These are phyloP conservation scores for Oikopleura dioica DNA, from an alignment of 23 tunicate genomes.

Conservation along the genomic window DNA sequence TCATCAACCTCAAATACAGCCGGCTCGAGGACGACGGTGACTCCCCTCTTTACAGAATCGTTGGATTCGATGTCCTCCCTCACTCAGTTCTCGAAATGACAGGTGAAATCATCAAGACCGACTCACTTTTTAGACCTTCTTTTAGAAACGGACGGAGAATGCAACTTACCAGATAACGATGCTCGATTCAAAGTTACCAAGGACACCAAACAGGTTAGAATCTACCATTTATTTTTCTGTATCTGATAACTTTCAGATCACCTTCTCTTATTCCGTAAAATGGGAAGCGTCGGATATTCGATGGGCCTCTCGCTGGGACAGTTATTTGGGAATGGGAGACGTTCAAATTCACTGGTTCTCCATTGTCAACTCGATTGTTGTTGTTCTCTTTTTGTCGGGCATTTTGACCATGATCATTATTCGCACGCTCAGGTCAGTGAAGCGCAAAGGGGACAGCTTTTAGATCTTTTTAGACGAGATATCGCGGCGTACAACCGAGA, in stretches of 20 bases:
- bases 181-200: not conserved
- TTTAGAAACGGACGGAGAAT: not conserved
- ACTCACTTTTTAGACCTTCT: not conserved
- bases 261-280: not conserved
- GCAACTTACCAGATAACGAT: slow-evolving; percentile 10
- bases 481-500: slow-evolving; percentile 84
- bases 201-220: not conserved
- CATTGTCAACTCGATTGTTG: slow-evolving; percentile 89
- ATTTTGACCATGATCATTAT: slow-evolving; percentile 91
- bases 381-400: slow-evolving; percentile 74
- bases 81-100: not conserved
- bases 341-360: slow-evolving; percentile 99
- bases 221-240: not conserved
- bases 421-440: slow-evolving; percentile 31
- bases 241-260: not conserved
- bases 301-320: slow-evolving; percentile 99
- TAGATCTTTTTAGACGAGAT: slow-evolving; percentile 26
- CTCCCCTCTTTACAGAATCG: slow-evolving; percentile 33
- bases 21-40: slow-evolving; percentile 18
- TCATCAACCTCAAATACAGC: slow-evolving; percentile 19
- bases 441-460: not conserved
- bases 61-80: slow-evolving; percentile 78
- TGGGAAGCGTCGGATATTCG: slow-evolving; percentile 21
- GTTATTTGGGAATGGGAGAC: slow-evolving; percentile 82
- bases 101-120: not conserved